Conservation (phyloP, 2,113 vertebrate species). For the Cheilinus undulatus region DNA sequence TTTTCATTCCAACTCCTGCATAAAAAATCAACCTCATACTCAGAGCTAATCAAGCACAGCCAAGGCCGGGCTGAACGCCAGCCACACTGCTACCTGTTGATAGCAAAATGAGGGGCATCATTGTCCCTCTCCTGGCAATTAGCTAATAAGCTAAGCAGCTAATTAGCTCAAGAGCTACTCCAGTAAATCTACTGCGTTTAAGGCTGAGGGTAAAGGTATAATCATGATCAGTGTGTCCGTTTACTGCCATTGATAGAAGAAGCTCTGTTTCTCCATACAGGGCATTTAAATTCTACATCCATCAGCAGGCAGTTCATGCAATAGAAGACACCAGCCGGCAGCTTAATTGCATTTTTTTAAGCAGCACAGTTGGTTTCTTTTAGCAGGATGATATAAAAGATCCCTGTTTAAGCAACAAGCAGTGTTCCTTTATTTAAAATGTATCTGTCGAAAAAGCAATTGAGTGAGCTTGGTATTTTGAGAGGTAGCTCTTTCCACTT, state of each 20-base stretch:
- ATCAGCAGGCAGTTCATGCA: constrained; percentile 17
- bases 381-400: background rate
- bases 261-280: background rate
- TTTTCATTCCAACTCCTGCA: constrained; percentile 18
- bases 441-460: background rate
- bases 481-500: constrained; percentile 1
- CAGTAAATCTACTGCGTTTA: constrained; percentile 51
- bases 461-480: constrained; percentile 1
- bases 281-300: constrained; percentile 21
- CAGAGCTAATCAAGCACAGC: constrained; percentile 32
- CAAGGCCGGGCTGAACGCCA: constrained; percentile 19
- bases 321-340: constrained; percentile 15
- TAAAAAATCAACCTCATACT: constrained; percentile 33
- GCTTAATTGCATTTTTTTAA: background rate
- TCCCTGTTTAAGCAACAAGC: constrained; percentile 3
- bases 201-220: constrained; percentile 20
- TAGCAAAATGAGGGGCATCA: constrained; percentile 46
- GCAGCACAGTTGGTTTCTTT: too few species aligned
- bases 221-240: constrained; percentile 17
- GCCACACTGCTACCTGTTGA: constrained; percentile 46
- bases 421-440: constrained; percentile 15
- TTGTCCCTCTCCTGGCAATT: constrained; percentile 57
- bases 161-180: constrained; percentile 62
- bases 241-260: constrained; percentile 35
- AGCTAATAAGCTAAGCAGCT: constrained; percentile 56